Base-by-base conservation (phyloP, 2,888 invertebrate genomes). In the Fragum fragum region DNA sequence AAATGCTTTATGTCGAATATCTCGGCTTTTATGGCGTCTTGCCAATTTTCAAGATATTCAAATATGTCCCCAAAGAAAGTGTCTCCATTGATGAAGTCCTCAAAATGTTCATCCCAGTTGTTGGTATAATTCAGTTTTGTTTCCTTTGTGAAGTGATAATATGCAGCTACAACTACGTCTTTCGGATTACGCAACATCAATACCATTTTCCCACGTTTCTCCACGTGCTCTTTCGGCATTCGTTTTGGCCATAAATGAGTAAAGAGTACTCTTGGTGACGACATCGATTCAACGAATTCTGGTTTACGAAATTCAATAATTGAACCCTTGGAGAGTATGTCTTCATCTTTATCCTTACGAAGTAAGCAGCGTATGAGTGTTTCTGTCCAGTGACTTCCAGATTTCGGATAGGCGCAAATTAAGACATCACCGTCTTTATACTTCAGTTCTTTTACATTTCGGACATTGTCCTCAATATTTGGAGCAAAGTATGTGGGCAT, bases 141-240 rank as follows among this genome's bases (percentile, higher is more conserved):
- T 0, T 23, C 29, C 28, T 29, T 23, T 14, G 29, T 63, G 36
- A 32, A 32, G 21, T 63, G 63, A 63, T 63, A n/a, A n/a, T 63
- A 63, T 16, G 36, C 1, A 16, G 63, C 11, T 14, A 63, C 63
- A 2, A 32, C n/a, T 7, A 63, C 36, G 28, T 63, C 63, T 28
- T 63, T 63, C 1, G 63, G 63, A 63, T 63, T 63, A 29, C 63
- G 63, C 36, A 63, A 63, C 14, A 63, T 36, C 63, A 63, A 16
- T 18, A 63, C 63, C 18, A 63, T 63, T n/a, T 63, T 63, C 18
- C 63, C 63, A 28, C 63, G 32, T 5, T 32, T 63, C 32, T 63
- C 28, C 32, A 63, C 63, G 36, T 63, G 63, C 11, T 63, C 63
- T 18, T 16, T n/a, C 32, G 63, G 63, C n/a, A 63, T n/a, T 32